Base-by-base conservation (phyloP, 37 sponge, comb jelly and placozoan genomes). In the Geodia barretti region DNA sequence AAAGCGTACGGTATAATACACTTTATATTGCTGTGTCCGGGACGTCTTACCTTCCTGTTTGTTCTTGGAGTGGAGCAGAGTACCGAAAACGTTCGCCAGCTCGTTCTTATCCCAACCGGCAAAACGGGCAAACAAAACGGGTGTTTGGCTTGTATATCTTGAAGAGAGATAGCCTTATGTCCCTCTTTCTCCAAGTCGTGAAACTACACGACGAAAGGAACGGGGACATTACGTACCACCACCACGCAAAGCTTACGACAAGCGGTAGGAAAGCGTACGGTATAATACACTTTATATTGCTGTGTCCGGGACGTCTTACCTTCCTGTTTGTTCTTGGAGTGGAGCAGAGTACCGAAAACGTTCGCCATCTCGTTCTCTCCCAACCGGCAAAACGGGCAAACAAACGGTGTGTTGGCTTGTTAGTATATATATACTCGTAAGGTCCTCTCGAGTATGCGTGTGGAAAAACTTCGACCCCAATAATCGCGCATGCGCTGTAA, bases 121-220 rank as follows among this genome's bases (percentile, higher is more conserved):
- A n/a, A n/a, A n/a, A n/a, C n/a, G n/a, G n/a, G 33, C 23, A 39
- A 29, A 30, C 20, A 43, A 61, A 62, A 34, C 59, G 62, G 61
- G 19, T 34, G 30, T 66, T 66, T 34, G n/a, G n/a, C n/a, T n/a
- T n/a, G n/a, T n/a, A n/a, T n/a, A 60, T 37, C 39, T n/a, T 82
- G 77, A 1, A 71, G 29, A 9, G 83, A 70, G 36, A 88, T 76
- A 30, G 83, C 83, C 59, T 88, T 88, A 0, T 76, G 82, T 0
- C 83, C 88, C 28, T 76, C 83, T 42, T 82, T 88, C 68, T 88
- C 82, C n/a, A 88, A 41, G 47, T 88, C 83, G 21, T 88, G 88
- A 14, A n/a, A 88, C 88, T 88, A 54, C n/a, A n/a, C n/a, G n/a
- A n/a, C n/a, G 1, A 40, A 21, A 34, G 64, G 34, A 54, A 8